phyloP scores from a whole-genome alignment of 2,797 vertebrate species.

The Phrynocephalus vlangalii region DNA sequence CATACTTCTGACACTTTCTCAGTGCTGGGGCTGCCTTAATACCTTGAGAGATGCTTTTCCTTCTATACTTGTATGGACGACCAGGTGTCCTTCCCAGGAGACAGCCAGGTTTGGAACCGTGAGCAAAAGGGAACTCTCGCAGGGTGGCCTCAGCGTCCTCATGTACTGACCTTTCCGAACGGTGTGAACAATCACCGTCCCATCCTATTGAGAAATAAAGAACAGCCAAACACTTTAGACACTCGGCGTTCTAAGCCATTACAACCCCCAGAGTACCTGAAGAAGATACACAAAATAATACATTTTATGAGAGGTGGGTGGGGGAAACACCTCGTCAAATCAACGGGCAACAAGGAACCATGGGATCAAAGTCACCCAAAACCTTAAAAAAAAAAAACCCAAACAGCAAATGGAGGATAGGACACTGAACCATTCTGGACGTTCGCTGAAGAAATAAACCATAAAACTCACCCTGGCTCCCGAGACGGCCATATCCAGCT shows the following conservation, averaged over 20 bases:
- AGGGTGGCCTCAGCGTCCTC: conserved; percentile 90
- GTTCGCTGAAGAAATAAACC: not conserved
- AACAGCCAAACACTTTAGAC: not conserved
- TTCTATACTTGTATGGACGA: conserved; percentile 91
- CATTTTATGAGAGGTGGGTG: not conserved
- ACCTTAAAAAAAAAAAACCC: not conserved
- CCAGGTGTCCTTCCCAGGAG: conserved; percentile 94
- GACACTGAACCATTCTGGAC: not conserved
- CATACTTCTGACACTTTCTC: not conserved
- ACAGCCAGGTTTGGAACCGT: conserved; percentile 90
- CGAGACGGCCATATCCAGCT: conserved; percentile 95
- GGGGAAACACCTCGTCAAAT: not conserved
- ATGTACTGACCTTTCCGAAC: conserved; percentile 92
- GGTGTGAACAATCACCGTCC: conserved; percentile 92
- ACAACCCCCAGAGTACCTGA: not conserved
- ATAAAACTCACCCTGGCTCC: conserved; percentile 88
- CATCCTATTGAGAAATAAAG: conserved; percentile 81
- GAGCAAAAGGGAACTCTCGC: conserved; percentile 89
- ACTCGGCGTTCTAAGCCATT: not conserved
- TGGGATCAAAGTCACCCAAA: too few relatives aligned
- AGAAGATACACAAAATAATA: not conserved
- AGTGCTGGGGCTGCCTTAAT: conserved; percentile 23
- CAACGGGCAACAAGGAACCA: not conserved
- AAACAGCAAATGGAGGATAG: not conserved
- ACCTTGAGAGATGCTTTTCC: conserved; percentile 94